Conservation (phyloP, 1,140 invertebrate genomes). For the Drosophila melanica region DNA sequence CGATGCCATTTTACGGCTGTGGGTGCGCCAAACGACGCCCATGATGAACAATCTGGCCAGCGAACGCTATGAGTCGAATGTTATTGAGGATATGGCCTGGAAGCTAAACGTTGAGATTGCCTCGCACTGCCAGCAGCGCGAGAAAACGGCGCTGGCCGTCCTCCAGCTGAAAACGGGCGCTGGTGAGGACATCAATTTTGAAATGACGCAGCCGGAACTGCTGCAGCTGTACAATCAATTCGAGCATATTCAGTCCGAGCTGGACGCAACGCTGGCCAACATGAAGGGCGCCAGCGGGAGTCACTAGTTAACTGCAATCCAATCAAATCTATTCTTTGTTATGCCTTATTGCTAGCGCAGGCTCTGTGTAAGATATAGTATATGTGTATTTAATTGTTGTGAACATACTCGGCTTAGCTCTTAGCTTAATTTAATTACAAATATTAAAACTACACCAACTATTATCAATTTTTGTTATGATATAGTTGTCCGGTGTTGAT, state of each 20-base stretch:
- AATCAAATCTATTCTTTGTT: constrained; percentile 19
- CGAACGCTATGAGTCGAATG: constrained; percentile 79
- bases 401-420: background rate
- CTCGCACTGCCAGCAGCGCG: constrained; percentile 81
- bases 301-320: background rate
- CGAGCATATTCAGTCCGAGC: constrained; percentile 75
- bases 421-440: too few relatives aligned
- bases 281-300: constrained; percentile 39
- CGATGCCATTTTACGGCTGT: constrained; percentile 79
- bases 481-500: too few relatives aligned
- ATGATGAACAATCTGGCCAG: constrained; percentile 78
- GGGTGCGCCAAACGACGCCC: constrained; percentile 79
- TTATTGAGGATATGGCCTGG: constrained; percentile 81
- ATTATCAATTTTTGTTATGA: too few relatives aligned
- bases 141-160: constrained; percentile 73
- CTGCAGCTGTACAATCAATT: constrained; percentile 81
- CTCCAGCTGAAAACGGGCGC: constrained; percentile 76
- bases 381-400: constrained; percentile 32
- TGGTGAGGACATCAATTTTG: constrained; percentile 78
- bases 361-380: constrained; percentile 24
- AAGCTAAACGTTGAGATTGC: constrained; percentile 80
- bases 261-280: constrained; percentile 72
- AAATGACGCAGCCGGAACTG: constrained; percentile 80
- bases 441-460: too few relatives aligned
- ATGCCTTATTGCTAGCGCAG: constrained; percentile 15